Evolutionary conservation across 2,113 vertebrate genomes (phyloP).

Genomic region (Symphodus melops): DNA sequence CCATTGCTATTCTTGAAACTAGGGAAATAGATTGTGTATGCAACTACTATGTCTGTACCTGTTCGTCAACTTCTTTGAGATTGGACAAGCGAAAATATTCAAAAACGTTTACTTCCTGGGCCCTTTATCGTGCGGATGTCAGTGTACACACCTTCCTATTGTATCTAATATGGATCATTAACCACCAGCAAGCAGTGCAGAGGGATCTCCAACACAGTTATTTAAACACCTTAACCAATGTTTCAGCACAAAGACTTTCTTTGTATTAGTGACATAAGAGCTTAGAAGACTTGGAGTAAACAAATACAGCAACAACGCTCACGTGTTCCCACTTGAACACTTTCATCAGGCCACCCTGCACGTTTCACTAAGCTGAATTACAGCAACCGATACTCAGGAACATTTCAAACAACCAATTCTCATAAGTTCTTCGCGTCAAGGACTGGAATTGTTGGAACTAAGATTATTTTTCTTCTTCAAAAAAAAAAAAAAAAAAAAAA

Average conservation of each 20-base stretch:
- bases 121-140: background rate
- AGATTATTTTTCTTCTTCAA: too few relatives aligned
- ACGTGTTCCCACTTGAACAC: constrained; percentile 42
- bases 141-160: background rate
- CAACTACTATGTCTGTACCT: background rate
- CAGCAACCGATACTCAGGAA: constrained; percentile 4
- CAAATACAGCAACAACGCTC: constrained; percentile 55
- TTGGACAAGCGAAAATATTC: background rate
- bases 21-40: background rate
- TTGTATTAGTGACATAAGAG: constrained; percentile 56
- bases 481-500: too few relatives aligned
- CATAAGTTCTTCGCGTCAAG: background rate
- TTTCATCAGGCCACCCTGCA: constrained; percentile 1
- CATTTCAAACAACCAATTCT: background rate
- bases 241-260: constrained; percentile 46
- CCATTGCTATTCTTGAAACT: background rate
- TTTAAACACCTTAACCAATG: constrained; percentile 35
- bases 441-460: background rate
- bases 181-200: background rate
- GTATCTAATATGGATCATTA: constrained; percentile 6
- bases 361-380: constrained; percentile 19
- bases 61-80: background rate
- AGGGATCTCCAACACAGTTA: constrained; percentile 20
- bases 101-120: background rate
- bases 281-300: constrained; percentile 53